phyloP scores from a whole-genome alignment of 2,888 invertebrate genomes.

The Synanthedon formicaeformis region DNA sequence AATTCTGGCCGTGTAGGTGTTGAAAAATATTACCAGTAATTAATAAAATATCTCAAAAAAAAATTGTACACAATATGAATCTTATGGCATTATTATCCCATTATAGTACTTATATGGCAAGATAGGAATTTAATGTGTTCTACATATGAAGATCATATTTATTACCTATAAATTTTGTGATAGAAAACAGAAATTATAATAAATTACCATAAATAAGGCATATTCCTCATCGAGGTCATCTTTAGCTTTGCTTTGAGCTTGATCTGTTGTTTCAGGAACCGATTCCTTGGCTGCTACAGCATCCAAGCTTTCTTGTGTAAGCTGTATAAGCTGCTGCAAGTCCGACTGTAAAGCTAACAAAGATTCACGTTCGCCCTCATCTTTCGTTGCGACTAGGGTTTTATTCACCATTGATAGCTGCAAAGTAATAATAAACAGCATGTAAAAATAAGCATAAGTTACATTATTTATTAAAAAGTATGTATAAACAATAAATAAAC shows the following conservation, averaged over 20 bases:
- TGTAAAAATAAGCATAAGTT: constrained; percentile 1
- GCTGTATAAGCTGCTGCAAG: constrained; percentile 75
- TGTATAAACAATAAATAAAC: constrained; percentile 18
- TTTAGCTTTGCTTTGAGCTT: constrained; percentile 14
- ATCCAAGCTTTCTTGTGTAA: constrained; percentile 74
- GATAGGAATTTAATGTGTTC: too few species aligned
- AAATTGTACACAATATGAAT: too few species aligned
- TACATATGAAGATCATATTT: too few species aligned
- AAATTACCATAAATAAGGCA: constrained; percentile 74
- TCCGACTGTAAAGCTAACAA: constrained; percentile 73
- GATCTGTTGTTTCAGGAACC: constrained; percentile 3
- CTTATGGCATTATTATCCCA: too few species aligned
- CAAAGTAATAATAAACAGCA: constrained; percentile 9
- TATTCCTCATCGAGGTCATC: constrained; percentile 69
- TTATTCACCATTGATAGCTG: constrained; percentile 75
- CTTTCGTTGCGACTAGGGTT: constrained; percentile 59
- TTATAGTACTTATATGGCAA: too few species aligned
- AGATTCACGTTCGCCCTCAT: constrained; percentile 66
- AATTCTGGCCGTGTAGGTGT: too few species aligned
- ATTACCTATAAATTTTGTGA: too few species aligned
- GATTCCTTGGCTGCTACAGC: constrained; percentile 20
- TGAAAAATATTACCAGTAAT: too few species aligned
- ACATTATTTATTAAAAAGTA: neutral
- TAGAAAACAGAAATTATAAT: too few species aligned
- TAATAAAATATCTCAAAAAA: too few species aligned